These are phyloP conservation scores for Phyllotis vaccarum DNA, from an alignment of 2,797 vertebrate genomes.

Conservation along the genomic window DNA sequence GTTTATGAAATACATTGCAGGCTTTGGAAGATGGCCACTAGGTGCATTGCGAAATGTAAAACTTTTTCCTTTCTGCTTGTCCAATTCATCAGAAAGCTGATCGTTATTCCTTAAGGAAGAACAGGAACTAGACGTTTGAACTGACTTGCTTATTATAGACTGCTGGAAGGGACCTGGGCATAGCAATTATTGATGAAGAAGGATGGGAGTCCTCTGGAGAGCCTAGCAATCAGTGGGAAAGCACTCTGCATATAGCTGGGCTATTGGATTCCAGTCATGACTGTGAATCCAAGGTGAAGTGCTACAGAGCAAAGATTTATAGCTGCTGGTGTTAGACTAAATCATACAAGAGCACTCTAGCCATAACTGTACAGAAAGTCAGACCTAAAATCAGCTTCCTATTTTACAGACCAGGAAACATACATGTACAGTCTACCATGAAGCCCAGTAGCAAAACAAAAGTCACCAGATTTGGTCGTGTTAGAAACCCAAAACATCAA, in stretches of 20 bases:
- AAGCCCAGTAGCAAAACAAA: slow-evolving; percentile 21
- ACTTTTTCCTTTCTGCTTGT: slow-evolving; percentile 35
- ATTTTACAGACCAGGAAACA: slow-evolving; percentile 15
- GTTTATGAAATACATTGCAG: slow-evolving; percentile 68
- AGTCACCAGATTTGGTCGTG: background rate
- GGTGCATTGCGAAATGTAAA: slow-evolving; percentile 64
- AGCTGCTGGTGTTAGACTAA: slow-evolving; percentile 29
- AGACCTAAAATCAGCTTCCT: background rate
- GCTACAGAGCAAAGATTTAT: slow-evolving; percentile 53
- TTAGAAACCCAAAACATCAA: background rate
- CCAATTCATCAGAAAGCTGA: slow-evolving; percentile 66
- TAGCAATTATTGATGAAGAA: slow-evolving; percentile 65
- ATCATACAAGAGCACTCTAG: slow-evolving; percentile 27
- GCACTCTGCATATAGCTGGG: background rate
- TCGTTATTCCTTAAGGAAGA: slow-evolving; percentile 63
- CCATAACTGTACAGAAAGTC: slow-evolving; percentile 26
- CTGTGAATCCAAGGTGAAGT: background rate
- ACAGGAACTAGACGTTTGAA: slow-evolving; percentile 18
- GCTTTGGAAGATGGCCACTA: slow-evolving; percentile 75
- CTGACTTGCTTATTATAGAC: slow-evolving; percentile 20
- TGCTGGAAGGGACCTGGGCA: background rate
- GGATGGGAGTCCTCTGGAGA: slow-evolving; percentile 53
- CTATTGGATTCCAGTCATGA: slow-evolving; percentile 50
- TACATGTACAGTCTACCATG: background rate
- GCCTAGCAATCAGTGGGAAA: slow-evolving; percentile 62